Base-by-base conservation (phyloP, 2,888 invertebrate genomes). In the Aleiodes leptofemur region DNA sequence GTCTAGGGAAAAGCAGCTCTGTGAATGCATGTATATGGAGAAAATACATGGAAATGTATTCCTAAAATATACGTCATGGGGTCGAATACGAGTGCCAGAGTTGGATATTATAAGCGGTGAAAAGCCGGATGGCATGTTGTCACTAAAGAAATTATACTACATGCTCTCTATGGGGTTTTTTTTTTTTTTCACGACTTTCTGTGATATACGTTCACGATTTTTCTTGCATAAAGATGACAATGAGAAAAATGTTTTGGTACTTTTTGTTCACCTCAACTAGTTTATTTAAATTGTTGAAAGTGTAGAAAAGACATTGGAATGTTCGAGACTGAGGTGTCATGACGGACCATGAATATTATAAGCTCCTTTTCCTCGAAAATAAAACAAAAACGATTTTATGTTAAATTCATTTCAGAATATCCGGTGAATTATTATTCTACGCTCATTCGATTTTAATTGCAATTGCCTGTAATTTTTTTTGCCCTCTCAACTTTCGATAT, bases 21-120 rank as follows among this genome's bases (percentile, higher is more conserved):
- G 84, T 9, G 48, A 43, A 64, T 34, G 64, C 48, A 64, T 64
- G 51, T 53, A 61, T 61, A 43, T 64, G n/a, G 64, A 51, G 85
- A 84, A 88, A 88, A 88, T 88, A 86, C 87, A 88, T 89, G 89
- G 87, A 89, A 88, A 89, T 89, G 84, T 88, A 88, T 89, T 88
- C 87, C 82, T 43, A 61, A 64, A 50, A 51, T 61, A 61, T 61
- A 34, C 61, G 38, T 61, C 61, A 73, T 69, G 48, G 31, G 43
- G 61, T n/a, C 23, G 73, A 71, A 64, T 71, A 76, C 75, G 80
- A 77, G 82, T 81, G 83, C 53, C 34, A 23, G 23, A 43, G 57
- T 82, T 84, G 82, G 85, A 88, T 88, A 88, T 88, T 88, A 86
- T 86, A 87, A 87, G 86, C 87, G 87, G 86, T 87, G 87, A 88